A percentile compares a stretch with the other conserved stretches of the same genome.
These are phyloP conservation scores for Scartelaos histophorus DNA, from an alignment of 2,113 vertebrate genomes.

Conservation along the genomic window DNA sequence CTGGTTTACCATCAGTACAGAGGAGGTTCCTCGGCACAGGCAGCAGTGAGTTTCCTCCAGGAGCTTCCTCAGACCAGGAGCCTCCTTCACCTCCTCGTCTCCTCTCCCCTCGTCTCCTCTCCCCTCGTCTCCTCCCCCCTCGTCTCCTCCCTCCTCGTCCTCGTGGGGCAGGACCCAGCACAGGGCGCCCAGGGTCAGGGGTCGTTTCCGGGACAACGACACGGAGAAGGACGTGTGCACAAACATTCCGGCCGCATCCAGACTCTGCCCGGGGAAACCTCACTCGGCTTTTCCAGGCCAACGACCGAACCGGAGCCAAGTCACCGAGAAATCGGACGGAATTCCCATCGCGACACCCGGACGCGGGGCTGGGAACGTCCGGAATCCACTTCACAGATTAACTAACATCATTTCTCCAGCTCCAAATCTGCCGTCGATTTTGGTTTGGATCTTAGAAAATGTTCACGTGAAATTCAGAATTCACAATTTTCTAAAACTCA, in stretches of 20 bases:
- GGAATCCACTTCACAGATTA: too few relatives aligned
- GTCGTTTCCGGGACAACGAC: conserved; percentile 19
- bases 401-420: too few relatives aligned
- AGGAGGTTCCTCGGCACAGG: neutral
- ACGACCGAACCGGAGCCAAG: too few relatives aligned
- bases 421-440: too few relatives aligned
- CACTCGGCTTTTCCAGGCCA: too few relatives aligned
- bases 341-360: too few relatives aligned
- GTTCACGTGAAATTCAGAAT: too few relatives aligned
- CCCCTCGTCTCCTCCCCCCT: neutral
- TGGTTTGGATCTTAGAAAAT: too few relatives aligned
- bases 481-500: too few relatives aligned
- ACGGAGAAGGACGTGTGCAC: neutral
- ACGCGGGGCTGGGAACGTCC: too few relatives aligned
- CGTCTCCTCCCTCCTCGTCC: conserved; percentile 54
- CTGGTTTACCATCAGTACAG: neutral
- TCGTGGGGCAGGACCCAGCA: conserved; percentile 64
- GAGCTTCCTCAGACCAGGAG: conserved; percentile 36
- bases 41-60: conserved; percentile 49
- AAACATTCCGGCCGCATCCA: neutral
- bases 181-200: conserved; percentile 56
- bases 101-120: conserved; percentile 11
- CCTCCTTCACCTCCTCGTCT: conserved; percentile 22
- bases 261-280: neutral
- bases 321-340: too few relatives aligned